Evolutionary conservation across 2,113 vertebrate genomes (phyloP).

Genomic region (Crotalus horridus): DNA sequence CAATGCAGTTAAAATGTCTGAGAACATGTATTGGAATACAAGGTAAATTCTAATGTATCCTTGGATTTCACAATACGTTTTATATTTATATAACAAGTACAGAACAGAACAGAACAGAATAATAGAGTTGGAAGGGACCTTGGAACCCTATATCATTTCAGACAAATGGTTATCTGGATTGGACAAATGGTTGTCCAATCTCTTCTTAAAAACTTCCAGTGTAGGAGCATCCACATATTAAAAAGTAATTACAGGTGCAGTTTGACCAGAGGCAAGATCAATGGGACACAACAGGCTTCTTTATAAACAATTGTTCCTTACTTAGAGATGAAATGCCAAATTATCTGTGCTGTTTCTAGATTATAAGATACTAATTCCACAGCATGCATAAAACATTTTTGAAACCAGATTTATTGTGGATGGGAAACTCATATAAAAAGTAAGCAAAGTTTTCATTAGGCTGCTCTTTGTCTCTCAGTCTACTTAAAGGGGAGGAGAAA

Average conservation of each 20-base stretch:
- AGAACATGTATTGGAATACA: background rate
- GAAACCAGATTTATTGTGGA: background rate
- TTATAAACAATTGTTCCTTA: conserved; percentile 25
- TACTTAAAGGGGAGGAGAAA: background rate
- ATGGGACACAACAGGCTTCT: conserved; percentile 6
- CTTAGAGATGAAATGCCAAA: conserved; percentile 23
- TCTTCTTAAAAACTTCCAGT: background rate
- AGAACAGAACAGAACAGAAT: background rate
- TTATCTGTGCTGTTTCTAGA: conserved; percentile 25
- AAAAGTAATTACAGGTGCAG: conserved; percentile 21
- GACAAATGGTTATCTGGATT: background rate
- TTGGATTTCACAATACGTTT: background rate
- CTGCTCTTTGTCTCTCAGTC: background rate
- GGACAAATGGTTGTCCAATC: background rate
- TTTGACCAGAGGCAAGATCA: conserved; percentile 7
- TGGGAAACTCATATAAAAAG: background rate
- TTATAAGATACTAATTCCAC: background rate
- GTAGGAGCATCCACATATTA: background rate
- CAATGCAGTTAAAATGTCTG: background rate
- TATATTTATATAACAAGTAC: conserved; percentile 2
- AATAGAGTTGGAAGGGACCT: background rate
- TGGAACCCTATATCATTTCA: background rate
- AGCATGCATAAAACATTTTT: background rate
- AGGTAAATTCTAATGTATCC: background rate
- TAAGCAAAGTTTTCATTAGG: background rate